Base-by-base conservation (phyloP, 2,797 vertebrate genomes). In the Siniperca scherzeri region DNA sequence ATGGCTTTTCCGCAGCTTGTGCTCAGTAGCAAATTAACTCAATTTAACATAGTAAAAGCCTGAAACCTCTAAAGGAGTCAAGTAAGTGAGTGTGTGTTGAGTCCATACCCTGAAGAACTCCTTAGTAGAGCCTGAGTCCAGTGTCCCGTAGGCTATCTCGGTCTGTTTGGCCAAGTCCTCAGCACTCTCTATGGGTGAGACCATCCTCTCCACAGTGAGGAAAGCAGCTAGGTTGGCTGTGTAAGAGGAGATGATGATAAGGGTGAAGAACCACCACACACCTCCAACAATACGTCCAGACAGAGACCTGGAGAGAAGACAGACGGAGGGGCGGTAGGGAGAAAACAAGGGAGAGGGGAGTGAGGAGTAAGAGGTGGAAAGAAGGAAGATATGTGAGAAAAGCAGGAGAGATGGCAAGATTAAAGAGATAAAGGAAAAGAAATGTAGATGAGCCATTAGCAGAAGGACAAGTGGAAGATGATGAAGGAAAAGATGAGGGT, bases 201-300 rank as follows among this genome's bases (percentile, higher is more conserved):
- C 98, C 98, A 99, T 99, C 91, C 98, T 92, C 94, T 99, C 98
- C 91, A 99, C 98, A 4, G 98, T 99, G 91, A 99, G 97, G 96
- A 99, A 99, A 82, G 98, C 98, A 83, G 98, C 98, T 90, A 99
- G 96, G 93, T 99, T 99, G 92, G 98, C 98, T 40, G 98, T 99
- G 87, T 99, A 99, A 70, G 98, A 99, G 38, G 98, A 99, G 94
- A 99, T 99, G 93, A 99, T 99, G 96, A 99, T 99, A 80, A 99
- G 97, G 0, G 98, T 99, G 94, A 99, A 99, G 97, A 99, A 99
- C 98, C 98, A 99, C 98, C 98, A 99, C 74, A 99, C 98, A 52
- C 98, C 98, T 93, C 98, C 98, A 42, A 99, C 98, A 90, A 99
- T 99, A 74, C 98, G 97, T 89, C 98, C 98, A 83, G 98, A 99